A percentile compares a stretch with the other conserved stretches of the same genome.
Evolutionary conservation across 2,797 vertebrate species (phyloP).

Genomic region (Cuculus canorus): DNA sequence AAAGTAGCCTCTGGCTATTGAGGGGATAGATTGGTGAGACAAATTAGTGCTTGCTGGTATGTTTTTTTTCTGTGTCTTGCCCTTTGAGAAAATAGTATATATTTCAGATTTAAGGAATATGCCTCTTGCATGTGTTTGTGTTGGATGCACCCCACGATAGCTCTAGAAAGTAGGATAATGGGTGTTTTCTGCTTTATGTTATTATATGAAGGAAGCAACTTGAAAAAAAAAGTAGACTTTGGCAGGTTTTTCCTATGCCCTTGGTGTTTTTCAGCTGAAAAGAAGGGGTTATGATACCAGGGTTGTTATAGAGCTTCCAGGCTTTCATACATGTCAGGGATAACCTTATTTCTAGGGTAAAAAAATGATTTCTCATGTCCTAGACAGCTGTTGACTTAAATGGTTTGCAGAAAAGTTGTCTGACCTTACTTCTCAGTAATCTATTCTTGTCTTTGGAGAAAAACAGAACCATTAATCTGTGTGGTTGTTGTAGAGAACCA

Average conservation of each 20-base stretch:
- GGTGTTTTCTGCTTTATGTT: background rate
- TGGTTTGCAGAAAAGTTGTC: background rate
- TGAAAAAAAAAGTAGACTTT: background rate
- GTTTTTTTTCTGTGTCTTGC: background rate
- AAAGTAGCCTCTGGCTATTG: constrained; percentile 19
- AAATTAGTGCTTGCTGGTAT: constrained; percentile 11
- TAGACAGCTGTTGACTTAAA: background rate
- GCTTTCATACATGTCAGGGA: background rate
- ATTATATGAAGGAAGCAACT: background rate
- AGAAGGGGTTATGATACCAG: background rate
- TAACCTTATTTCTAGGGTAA: background rate
- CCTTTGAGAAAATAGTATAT: background rate
- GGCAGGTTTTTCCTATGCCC: background rate
- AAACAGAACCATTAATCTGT: background rate
- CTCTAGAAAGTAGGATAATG: background rate
- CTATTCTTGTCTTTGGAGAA: background rate
- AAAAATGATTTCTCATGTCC: background rate
- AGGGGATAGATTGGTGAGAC: background rate
- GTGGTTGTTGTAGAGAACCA: background rate
- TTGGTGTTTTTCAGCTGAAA: background rate
- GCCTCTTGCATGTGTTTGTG: background rate
- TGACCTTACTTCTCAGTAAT: background rate
- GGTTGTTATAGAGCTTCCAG: background rate
- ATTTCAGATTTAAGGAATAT: background rate
- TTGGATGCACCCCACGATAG: background rate